A percentile compares a stretch with the other conserved stretches of the same genome.
phyloP scores from a whole-genome alignment of 2,113 vertebrate genomes.

The Corythornis madagascariensis region DNA sequence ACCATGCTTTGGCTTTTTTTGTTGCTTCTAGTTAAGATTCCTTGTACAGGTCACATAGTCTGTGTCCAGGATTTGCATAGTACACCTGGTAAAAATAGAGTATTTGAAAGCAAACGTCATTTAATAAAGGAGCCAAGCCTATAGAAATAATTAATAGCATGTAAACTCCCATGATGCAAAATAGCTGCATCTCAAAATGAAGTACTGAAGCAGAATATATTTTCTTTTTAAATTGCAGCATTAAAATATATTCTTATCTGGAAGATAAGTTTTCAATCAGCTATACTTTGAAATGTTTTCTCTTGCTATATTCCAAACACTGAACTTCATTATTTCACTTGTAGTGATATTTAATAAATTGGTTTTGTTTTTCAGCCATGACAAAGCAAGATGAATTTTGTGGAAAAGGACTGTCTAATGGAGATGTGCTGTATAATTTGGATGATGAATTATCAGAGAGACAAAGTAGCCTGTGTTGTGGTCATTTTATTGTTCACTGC shows the following conservation, averaged over 20 bases:
- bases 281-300: not conserved
- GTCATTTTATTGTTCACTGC: conserved; percentile 8
- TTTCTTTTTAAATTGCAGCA: not conserved
- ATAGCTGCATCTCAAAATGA: not conserved
- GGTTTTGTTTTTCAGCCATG: not conserved
- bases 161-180: not conserved
- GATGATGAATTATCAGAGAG: not conserved
- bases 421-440: conserved; percentile 23
- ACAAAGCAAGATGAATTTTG: not conserved
- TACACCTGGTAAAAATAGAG: not conserved
- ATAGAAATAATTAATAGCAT: not conserved
- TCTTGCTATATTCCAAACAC: not conserved
- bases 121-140: not conserved
- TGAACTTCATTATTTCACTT: not conserved
- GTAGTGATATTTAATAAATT: not conserved
- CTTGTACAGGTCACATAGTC: not conserved
- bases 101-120: not conserved
- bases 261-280: not conserved
- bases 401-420: not conserved
- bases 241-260: not conserved
- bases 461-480: conserved; percentile 5
- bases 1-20: not conserved
- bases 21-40: not conserved
- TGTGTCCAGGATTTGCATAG: not conserved
- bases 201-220: not conserved